Percentiles rank a stretch among this genome's conserved stretches.
These are phyloP conservation scores for Egretta garzetta DNA, from an alignment of 2,113 vertebrate species.

Conservation along the genomic window DNA sequence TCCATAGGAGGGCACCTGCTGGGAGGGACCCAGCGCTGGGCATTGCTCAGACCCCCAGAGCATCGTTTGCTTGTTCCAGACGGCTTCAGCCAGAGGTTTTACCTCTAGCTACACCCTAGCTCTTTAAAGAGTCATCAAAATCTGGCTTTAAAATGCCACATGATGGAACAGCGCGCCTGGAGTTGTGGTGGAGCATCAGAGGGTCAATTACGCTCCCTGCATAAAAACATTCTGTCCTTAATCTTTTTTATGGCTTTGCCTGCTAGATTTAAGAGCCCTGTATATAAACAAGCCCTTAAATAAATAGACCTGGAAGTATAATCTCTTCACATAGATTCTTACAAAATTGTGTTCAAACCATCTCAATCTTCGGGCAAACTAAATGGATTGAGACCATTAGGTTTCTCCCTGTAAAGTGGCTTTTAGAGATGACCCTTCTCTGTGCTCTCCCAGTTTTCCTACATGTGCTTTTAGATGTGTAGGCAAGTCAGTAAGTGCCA, in stretches of 20 bases:
- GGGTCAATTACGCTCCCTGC: constrained; percentile 4
- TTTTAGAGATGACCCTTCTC: constrained; percentile 29
- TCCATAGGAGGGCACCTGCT: not conserved
- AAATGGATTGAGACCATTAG: constrained; percentile 16
- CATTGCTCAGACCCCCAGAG: not conserved
- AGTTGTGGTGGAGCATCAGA: not conserved
- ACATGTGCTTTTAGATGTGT: not conserved
- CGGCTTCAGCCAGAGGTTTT: not conserved
- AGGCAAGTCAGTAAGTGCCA: constrained; percentile 19
- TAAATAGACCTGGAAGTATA: constrained; percentile 40
- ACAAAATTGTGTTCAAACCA: constrained; percentile 7
- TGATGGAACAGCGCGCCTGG: not conserved
- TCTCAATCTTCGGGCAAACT: constrained; percentile 24
- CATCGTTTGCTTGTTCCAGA: not conserved
- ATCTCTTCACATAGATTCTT: not conserved
- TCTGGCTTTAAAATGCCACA: not conserved
- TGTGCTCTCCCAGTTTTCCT: not conserved
- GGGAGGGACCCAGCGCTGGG: not conserved
- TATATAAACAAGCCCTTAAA: constrained; percentile 43
- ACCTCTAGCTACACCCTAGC: not conserved
- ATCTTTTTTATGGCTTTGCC: constrained; percentile 43
- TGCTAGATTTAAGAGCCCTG: constrained; percentile 19
- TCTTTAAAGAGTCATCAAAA: not conserved
- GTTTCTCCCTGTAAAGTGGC: not conserved
- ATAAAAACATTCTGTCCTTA: constrained; percentile 16